Base-by-base conservation (phyloP, 2,797 vertebrate species). In the Gallinago nigripennis region DNA sequence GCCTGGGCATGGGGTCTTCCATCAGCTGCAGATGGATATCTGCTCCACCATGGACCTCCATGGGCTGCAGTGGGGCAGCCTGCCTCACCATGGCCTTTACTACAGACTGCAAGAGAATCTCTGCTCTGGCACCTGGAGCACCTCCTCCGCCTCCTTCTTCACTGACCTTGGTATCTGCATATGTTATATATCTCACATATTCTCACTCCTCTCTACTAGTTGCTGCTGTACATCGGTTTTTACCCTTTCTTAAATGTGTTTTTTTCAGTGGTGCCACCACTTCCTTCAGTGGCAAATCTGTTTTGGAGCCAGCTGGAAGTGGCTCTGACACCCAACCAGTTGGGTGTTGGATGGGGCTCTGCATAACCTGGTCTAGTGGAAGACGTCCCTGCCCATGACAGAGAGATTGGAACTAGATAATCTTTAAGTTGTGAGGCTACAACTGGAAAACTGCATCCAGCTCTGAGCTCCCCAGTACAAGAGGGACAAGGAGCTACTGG, bases 1-100 rank as follows among this genome's bases (percentile, higher is more conserved):
- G 14, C 39, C 31, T 12, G 2, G 7, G 3, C 0, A 1, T 50
- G 35, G 31, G 7, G 3, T 69, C 25, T 12, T 89, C 15, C 31
- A 12, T 1, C n/a, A 61, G 12, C 25, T 51, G 27, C 50, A 51
- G 27, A 51, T 51, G 50, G 27, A 16, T 51, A 51, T 51, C 15
- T 51, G 15, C 16, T 70, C 15, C 37, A 28, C 19, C 2, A 2
- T 70, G 6, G 8, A 33, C 25, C 12, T 61, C 37, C 10, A 23
- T 51, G 20, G 17, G 12, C 16, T 64, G n/a, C 23, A 48, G 7
- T 6, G 9, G 16, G 13, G 3, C 68, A 75, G 4, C 15, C 37
- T 72, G 23, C 3, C 2, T 53, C 58, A 23, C 11, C 13, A 13
- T 5, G 30, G 6, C 41, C 35, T 66, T 78, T 46, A 31, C 4